phyloP scores from a whole-genome alignment of 1,140 invertebrate genomes.

The Drosophila trapezifrons region DNA sequence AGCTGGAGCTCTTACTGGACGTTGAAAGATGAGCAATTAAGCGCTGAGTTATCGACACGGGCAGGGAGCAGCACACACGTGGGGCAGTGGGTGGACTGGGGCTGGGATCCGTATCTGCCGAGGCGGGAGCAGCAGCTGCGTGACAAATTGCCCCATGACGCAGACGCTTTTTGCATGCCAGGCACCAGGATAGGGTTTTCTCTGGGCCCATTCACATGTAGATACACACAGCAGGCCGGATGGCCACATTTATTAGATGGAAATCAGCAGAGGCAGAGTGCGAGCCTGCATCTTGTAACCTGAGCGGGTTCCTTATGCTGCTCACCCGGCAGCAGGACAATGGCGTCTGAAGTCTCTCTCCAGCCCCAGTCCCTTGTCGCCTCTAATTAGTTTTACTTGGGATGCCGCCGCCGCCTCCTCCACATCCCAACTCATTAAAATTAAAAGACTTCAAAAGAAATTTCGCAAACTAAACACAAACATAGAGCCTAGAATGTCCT shows the following conservation, averaged over 20 bases:
- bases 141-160: conserved; percentile 75
- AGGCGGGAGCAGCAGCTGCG: conserved; percentile 51
- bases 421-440: conserved; percentile 73
- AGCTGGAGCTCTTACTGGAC: conserved; percentile 43
- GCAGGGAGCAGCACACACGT: conserved; percentile 16
- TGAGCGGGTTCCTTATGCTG: conserved; percentile 16
- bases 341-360: neutral
- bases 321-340: conserved; percentile 6
- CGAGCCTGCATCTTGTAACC: conserved; percentile 18
- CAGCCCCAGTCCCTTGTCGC: conserved; percentile 22
- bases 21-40: conserved; percentile 81
- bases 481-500: conserved; percentile 58
- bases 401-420: conserved; percentile 13
- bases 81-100: neutral
- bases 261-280: conserved; percentile 35
- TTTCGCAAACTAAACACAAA: conserved; percentile 78
- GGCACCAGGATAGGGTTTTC: conserved; percentile 12
- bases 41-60: conserved; percentile 77
- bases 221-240: conserved; percentile 24
- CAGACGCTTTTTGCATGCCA: conserved; percentile 52
- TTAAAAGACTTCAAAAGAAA: conserved; percentile 81
- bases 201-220: conserved; percentile 11
- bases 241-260: conserved; percentile 69
- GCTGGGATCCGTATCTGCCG: conserved; percentile 9
- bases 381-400: conserved; percentile 72